phyloP scores from a whole-genome alignment of 2,113 vertebrate species.

The Narcine bancroftii region DNA sequence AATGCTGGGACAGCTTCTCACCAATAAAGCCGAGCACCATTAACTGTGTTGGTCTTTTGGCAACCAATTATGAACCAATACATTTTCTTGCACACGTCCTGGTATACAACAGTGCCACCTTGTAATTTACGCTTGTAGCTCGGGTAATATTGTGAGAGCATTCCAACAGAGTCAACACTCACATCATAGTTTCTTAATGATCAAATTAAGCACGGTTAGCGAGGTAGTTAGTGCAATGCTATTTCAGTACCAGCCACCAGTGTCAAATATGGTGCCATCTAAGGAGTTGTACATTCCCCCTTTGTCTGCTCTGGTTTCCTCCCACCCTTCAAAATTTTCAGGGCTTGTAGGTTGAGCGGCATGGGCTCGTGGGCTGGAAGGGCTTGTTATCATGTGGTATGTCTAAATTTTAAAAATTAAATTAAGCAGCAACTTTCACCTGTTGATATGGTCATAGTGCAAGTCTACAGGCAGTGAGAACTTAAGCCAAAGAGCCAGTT shows the following conservation, averaged over 20 bases:
- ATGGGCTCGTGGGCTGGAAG: no score
- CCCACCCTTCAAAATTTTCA: no score
- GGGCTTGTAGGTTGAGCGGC: no score
- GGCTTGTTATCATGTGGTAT: no score
- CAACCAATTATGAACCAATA: not conserved
- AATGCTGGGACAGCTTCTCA: not conserved
- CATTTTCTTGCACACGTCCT: not conserved
- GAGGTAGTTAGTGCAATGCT: no score
- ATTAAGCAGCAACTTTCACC: not conserved
- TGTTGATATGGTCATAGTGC: not conserved
- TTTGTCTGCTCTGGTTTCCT: no score
- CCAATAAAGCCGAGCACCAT: not conserved
- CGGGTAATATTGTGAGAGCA: not conserved
- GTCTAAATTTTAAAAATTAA: not conserved
- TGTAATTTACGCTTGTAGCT: not conserved
- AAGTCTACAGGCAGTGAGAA: not conserved
- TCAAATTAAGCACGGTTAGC: no score
- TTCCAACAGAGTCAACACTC: not conserved
- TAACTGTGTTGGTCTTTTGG: not conserved
- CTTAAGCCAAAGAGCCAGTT: not conserved
- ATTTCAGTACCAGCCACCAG: no score
- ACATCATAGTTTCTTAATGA: not conserved
- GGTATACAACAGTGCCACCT: not conserved
- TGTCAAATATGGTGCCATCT: no score
- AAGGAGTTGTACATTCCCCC: no score